Evolutionary conservation across 2,113 vertebrate genomes (phyloP).

Genomic region (Syngnathus typhle): DNA sequence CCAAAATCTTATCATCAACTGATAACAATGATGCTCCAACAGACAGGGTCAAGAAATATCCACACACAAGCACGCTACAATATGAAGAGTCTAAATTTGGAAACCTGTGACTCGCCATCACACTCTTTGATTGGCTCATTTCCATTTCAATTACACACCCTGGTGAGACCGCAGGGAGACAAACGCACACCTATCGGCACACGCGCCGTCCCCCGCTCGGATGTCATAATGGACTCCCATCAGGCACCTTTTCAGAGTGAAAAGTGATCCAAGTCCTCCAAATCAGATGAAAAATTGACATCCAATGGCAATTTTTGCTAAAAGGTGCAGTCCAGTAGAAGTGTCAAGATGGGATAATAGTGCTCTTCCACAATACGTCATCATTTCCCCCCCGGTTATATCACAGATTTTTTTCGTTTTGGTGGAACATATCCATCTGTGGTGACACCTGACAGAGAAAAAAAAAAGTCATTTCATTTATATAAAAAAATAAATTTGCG

Average conservation of each 20-base stretch:
- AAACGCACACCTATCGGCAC: slow-evolving; percentile 27
- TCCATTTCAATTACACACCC: slow-evolving; percentile 90
- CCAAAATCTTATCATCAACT: slow-evolving; percentile 72
- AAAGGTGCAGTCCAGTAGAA: slow-evolving; percentile 10
- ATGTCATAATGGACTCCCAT: slow-evolving; percentile 70
- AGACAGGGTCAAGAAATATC: slow-evolving; percentile 58
- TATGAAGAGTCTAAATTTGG: slow-evolving; percentile 12
- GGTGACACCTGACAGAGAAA: no score
- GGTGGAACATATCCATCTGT: background rate
- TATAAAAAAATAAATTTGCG: no score
- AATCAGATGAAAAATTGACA: slow-evolving; percentile 38
- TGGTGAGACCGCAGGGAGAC: slow-evolving; percentile 70
- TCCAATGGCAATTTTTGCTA: slow-evolving; percentile 20
- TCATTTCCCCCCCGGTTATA: background rate
- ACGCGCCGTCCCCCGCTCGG: slow-evolving; percentile 3
- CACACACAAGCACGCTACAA: slow-evolving; percentile 37
- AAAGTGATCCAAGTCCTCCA: slow-evolving; percentile 28
- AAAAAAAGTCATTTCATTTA: no score
- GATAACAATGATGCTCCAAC: slow-evolving; percentile 76
- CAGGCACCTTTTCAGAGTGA: slow-evolving; percentile 61
- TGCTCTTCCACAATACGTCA: background rate
- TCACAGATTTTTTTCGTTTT: background rate
- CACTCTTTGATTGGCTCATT: slow-evolving; percentile 76
- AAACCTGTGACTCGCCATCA: slow-evolving; percentile 66
- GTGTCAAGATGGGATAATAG: background rate